phyloP scores from a whole-genome alignment of 1,140 invertebrate genomes.

The Nomia melanderi region DNA sequence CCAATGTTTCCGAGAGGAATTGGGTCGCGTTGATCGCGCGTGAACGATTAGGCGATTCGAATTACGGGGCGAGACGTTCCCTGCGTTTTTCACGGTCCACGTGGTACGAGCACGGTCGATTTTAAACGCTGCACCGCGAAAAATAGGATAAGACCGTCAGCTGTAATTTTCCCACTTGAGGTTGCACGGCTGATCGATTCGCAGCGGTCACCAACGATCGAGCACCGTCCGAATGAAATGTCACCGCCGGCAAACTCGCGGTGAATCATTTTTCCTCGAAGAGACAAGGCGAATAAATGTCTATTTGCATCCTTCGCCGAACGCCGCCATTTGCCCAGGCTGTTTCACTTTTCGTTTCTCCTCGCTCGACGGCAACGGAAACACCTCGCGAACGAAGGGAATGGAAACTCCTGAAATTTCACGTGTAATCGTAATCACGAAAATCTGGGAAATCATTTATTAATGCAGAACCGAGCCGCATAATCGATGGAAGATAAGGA shows the following conservation, averaged over 20 bases:
- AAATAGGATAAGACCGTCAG: slow-evolving; percentile 1
- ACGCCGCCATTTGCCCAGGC: too few relatives aligned
- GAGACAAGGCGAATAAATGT: too few relatives aligned
- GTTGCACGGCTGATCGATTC: slow-evolving; percentile 16
- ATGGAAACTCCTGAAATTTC: not conserved
- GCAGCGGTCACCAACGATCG: not conserved
- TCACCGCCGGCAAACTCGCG: too few relatives aligned
- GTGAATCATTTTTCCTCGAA: too few relatives aligned
- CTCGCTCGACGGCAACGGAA: not conserved
- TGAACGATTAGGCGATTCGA: slow-evolving; percentile 6
- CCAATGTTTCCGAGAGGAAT: not conserved
- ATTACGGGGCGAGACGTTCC: not conserved
- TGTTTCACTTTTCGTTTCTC: not conserved
- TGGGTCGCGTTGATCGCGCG: not conserved
- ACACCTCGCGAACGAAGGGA: too few relatives aligned
- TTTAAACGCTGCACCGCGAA: not conserved
- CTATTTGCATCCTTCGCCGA: too few relatives aligned
- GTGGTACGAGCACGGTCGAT: not conserved
- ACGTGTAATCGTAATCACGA: not conserved
- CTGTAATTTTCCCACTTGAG: not conserved
- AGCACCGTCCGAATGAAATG: too few relatives aligned
- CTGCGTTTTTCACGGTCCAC: not conserved
- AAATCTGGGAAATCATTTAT: not conserved
- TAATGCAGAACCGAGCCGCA: too few relatives aligned
- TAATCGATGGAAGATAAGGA: not conserved